phyloP scores from a whole-genome alignment of 2,113 vertebrate genomes.

The Delphinapterus leucas region DNA sequence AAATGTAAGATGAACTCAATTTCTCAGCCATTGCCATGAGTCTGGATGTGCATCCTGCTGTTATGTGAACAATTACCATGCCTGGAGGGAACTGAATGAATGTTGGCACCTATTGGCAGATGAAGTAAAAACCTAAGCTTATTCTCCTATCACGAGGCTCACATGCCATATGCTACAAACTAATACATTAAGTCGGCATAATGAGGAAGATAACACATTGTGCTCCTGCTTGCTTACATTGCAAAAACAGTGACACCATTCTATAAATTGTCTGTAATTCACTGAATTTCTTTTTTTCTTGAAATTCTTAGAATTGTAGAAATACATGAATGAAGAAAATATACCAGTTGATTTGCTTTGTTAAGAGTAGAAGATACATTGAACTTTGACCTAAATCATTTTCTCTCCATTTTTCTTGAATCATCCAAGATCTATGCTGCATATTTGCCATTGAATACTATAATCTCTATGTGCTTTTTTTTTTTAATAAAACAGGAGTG shows the following conservation, averaged over 20 bases:
- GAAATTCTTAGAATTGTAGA: conserved; percentile 37
- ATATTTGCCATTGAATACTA: background rate
- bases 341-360: background rate
- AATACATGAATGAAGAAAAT: background rate
- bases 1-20: conserved; percentile 42
- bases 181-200: conserved; percentile 46
- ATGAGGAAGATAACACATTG: conserved; percentile 35
- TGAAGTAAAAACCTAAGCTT: conserved; percentile 46
- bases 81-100: conserved; percentile 53
- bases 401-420: background rate
- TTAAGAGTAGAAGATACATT: background rate
- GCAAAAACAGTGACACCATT: conserved; percentile 42
- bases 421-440: background rate
- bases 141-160: conserved; percentile 22
- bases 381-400: conserved; percentile 12
- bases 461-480: background rate
- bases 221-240: conserved; percentile 45
- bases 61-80: conserved; percentile 21
- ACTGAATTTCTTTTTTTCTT: conserved; percentile 20
- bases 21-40: conserved; percentile 34
- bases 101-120: conserved; percentile 50
- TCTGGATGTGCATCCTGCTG: conserved; percentile 41
- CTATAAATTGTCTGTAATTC: conserved; percentile 27
- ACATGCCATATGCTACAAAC: conserved; percentile 47
- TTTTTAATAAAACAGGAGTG: background rate